Evolutionary conservation across 64 coral and sea anemone species (phyloP), one percentile per base, ranked within the genome.

Genomic region (Stichodactyla helianthus): DNA sequence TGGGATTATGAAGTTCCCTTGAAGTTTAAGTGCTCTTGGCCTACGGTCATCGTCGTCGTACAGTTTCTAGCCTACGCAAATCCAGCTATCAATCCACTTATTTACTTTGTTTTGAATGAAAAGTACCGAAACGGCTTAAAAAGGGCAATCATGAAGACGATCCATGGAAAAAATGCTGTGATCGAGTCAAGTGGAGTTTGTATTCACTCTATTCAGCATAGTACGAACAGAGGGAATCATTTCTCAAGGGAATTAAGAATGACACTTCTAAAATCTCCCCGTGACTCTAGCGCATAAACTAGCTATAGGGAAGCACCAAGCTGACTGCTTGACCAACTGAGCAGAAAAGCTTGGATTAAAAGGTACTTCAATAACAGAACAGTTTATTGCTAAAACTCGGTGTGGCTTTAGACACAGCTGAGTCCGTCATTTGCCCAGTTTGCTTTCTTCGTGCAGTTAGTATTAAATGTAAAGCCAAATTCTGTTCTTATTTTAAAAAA

Each of bases 41-140:
- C 83, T 17, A 84, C 83, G 12, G 15, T 84, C 6, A 44, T 51
- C 6, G 17, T 16, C 15, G 53, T 59, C 9, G 83, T 63, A 28
- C 54, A 50, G 19, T 84, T 60, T 55, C 10, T 84, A 35, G 83
- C 83, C 12, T 84, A 62, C 59, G 27, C 54, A 11, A 84, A 58
- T 11, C 53, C 83, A 5, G 83, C 83, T 5, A 58, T 84, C 31
- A 84, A 84, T 51, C 83, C 83, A 10, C 52, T 84, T 6, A 63
- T 84, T 28, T 63, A 60, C 19, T 84, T 84, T 60, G 18, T 63
- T 13, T 23, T 84, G 6, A 84, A 62, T 20, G 4, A 84, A 63
- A 84, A 84, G 18, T 84, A 84, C 55, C 54, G 83, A 84, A 60
- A 59, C 51, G 83, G 83, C 14, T 63, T 84, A 31, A 84, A 61